Evolutionary conservation across 1,140 invertebrate species (phyloP).

Genomic region (Archegozetes longisetosus): DNA sequence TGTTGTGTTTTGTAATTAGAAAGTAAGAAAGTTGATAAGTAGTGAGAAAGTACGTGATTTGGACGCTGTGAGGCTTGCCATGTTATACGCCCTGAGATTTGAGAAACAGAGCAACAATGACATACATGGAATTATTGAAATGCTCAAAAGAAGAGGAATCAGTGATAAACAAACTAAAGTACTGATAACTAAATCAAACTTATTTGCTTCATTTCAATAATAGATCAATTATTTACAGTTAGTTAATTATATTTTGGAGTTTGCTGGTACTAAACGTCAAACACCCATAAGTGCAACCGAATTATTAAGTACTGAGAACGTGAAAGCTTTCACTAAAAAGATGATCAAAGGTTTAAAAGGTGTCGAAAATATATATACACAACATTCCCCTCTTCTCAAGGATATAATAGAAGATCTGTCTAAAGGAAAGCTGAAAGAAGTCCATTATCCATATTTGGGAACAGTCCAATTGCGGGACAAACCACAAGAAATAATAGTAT

Average conservation of each 20-base stretch:
- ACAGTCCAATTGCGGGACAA: conserved; percentile 31
- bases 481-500: conserved; percentile 80
- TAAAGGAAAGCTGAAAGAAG: conserved; percentile 66
- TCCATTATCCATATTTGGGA: conserved; percentile 56
- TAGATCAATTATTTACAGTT: conserved; percentile 2
- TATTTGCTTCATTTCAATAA: neutral
- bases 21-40: conserved; percentile 49
- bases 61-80: conserved; percentile 72
- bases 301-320: conserved; percentile 58
- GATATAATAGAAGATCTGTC: conserved; percentile 73
- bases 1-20: no score
- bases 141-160: conserved; percentile 49
- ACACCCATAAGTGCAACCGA: conserved; percentile 35
- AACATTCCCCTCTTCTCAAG: conserved; percentile 71
- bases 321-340: conserved; percentile 62
- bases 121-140: conserved; percentile 47
- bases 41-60: conserved; percentile 51
- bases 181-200: conserved; percentile 12
- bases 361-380: conserved; percentile 93
- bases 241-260: conserved; percentile 5
- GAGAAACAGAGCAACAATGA: conserved; percentile 74
- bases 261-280: conserved; percentile 10
- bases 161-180: conserved; percentile 30
- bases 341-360: conserved; percentile 83
- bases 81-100: conserved; percentile 81